Evolutionary conservation across 2,113 vertebrate species (phyloP).

Genomic region (Cardinalis cardinalis): DNA sequence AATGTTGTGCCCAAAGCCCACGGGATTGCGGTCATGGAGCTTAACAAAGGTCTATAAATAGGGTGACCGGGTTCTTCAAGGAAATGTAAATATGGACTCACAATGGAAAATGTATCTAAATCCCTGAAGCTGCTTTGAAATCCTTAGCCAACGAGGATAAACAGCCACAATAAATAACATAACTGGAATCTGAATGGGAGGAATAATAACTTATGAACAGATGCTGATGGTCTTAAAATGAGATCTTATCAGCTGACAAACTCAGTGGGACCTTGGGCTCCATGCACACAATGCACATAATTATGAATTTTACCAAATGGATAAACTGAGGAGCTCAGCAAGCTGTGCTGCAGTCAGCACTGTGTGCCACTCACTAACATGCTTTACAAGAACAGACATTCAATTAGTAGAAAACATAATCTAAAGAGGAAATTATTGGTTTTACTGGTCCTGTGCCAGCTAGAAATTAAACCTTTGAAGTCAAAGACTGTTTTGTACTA

Average conservation of each 20-base stretch:
- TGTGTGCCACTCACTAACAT: neutral
- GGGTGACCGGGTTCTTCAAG: neutral
- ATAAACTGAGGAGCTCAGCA: neutral
- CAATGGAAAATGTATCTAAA: neutral
- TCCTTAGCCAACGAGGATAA: neutral
- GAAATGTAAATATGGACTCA: neutral
- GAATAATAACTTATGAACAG: neutral
- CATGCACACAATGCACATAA: rapidly evolving
- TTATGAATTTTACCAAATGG: neutral
- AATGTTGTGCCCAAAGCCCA: neutral
- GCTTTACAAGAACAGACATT: constrained; percentile 6
- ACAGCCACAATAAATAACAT: neutral
- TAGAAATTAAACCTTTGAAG: constrained; percentile 40
- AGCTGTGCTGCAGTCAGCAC: neutral
- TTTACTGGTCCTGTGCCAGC: neutral
- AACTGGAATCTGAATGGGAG: neutral
- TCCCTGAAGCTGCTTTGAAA: neutral
- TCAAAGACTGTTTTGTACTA: neutral
- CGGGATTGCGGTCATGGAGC: rapidly evolving
- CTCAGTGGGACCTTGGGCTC: neutral
- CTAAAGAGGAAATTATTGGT: neutral
- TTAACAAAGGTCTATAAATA: neutral
- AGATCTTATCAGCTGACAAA: neutral
- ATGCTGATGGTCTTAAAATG: constrained; percentile 18
- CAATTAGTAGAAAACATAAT: constrained; percentile 32